phyloP scores from a whole-genome alignment of 92 coral and sea anemone species.

The Porites divaricata region DNA sequence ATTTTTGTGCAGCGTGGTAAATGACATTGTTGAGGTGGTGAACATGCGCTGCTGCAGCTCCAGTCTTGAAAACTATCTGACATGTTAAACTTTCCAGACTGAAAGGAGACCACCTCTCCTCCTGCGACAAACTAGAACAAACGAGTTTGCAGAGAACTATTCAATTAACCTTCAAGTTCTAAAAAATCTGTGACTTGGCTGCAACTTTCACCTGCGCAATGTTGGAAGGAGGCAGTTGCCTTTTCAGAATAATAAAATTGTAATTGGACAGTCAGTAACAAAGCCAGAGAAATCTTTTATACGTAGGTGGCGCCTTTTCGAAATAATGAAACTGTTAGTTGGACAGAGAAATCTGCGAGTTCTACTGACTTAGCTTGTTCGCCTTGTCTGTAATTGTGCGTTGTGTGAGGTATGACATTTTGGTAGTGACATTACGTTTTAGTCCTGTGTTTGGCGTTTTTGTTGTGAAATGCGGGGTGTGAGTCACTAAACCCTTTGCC shows the following conservation, averaged over 20 bases:
- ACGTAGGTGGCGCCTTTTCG: too few relatives aligned
- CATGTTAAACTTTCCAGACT: background rate
- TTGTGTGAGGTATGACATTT: background rate
- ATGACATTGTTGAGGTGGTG: background rate
- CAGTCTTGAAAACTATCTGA: background rate
- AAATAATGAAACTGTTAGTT: too few relatives aligned
- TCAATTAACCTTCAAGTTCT: too few relatives aligned
- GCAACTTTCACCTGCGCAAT: too few relatives aligned
- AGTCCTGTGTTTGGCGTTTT: too few relatives aligned
- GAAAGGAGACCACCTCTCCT: background rate
- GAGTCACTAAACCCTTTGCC: background rate
- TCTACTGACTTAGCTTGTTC: too few relatives aligned
- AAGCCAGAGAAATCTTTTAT: too few relatives aligned
- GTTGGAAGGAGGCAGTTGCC: background rate
- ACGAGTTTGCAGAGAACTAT: background rate
- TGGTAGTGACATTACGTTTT: background rate
- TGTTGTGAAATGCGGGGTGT: background rate
- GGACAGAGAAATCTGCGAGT: too few relatives aligned
- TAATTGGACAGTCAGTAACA: too few relatives aligned
- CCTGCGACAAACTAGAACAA: background rate
- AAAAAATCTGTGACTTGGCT: too few relatives aligned
- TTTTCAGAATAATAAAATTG: too few relatives aligned
- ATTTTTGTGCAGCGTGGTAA: background rate
- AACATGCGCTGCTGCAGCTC: constrained; percentile 3
- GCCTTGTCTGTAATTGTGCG: background rate